Evolutionary conservation across 2,113 vertebrate genomes (phyloP).

Genomic region (Tylochromis polylepis): DNA sequence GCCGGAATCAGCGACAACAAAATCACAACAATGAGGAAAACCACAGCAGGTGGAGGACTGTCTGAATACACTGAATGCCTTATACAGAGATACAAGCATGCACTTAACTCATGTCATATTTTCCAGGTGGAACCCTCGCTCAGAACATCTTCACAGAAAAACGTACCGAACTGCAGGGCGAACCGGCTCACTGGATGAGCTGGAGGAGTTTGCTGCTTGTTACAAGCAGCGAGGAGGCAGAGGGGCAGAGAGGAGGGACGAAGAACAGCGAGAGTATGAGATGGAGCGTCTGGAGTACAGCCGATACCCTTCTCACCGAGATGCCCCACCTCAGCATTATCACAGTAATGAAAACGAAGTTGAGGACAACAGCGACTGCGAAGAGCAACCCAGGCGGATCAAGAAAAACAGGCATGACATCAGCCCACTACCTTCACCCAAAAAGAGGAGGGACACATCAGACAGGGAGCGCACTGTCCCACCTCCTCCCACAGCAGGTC

Average conservation of each 20-base stretch:
- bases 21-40: constrained; percentile 45
- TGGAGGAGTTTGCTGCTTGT: constrained; percentile 86
- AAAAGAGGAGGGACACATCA: constrained; percentile 75
- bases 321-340: constrained; percentile 48
- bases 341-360: constrained; percentile 65
- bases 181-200: constrained; percentile 87
- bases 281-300: constrained; percentile 51
- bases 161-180: constrained; percentile 78
- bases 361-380: constrained; percentile 62
- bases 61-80: background rate
- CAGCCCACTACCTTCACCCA: constrained; percentile 76
- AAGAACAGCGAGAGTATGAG: constrained; percentile 48
- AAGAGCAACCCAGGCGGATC: constrained; percentile 67
- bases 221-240: constrained; percentile 75
- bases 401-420: constrained; percentile 71
- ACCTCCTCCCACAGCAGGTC: constrained; percentile 52
- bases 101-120: background rate
- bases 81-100: background rate
- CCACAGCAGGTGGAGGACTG: constrained; percentile 42
- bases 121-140: constrained; percentile 88
- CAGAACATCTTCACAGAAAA: constrained; percentile 90
- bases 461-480: constrained; percentile 63
- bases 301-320: constrained; percentile 63
- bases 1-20: constrained; percentile 55
- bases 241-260: constrained; percentile 54